phyloP scores from a whole-genome alignment of 2,888 invertebrate genomes.

The Caenorhabditis parvicauda region DNA sequence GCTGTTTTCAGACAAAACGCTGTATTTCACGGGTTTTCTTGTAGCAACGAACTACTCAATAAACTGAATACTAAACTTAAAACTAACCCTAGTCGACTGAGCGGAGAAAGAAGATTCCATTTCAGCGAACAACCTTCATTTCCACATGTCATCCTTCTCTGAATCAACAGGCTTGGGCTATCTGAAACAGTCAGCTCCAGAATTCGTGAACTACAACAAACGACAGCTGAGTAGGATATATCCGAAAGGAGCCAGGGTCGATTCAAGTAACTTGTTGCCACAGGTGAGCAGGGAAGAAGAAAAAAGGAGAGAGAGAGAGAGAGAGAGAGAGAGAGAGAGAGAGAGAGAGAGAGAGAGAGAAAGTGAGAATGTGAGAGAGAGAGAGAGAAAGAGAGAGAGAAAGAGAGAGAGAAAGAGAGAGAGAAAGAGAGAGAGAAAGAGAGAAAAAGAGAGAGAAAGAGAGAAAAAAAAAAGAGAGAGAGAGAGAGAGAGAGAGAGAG shows the following conservation, averaged over 20 bases:
- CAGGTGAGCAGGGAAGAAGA: too few relatives aligned
- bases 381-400: neutral
- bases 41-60: neutral
- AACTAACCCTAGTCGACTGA: neutral
- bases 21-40: neutral
- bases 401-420: neutral
- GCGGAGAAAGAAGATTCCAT: constrained; percentile 33
- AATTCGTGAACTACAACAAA: constrained; percentile 99
- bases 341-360: too few relatives aligned
- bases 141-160: constrained; percentile 99
- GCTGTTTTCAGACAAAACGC: too few relatives aligned
- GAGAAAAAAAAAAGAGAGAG: neutral
- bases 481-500: neutral
- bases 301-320: too few relatives aligned
- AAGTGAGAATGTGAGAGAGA: too few relatives aligned
- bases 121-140: constrained; percentile 87
- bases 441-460: too few relatives aligned
- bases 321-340: too few relatives aligned
- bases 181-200: constrained; percentile 90
- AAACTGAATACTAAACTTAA: neutral
- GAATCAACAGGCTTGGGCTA: constrained; percentile 94
- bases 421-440: neutral
- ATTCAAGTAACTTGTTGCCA: constrained; percentile 98
- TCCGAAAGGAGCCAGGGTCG: constrained; percentile 95
- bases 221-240: constrained; percentile 98